Evolutionary conservation across 2,888 invertebrate species (phyloP).

Genomic region (Prosapia bicincta): DNA sequence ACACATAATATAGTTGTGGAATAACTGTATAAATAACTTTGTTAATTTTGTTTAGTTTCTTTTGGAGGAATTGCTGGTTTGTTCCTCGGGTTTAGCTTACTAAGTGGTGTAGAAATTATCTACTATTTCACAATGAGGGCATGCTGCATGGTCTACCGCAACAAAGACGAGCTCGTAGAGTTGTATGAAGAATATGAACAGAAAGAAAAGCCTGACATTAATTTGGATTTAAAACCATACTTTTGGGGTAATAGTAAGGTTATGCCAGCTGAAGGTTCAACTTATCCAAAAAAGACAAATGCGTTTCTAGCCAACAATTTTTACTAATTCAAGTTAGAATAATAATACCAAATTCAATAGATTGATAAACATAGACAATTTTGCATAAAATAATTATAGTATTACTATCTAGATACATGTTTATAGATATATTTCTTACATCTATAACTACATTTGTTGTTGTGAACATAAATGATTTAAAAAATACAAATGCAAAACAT

Average conservation of each 20-base stretch:
- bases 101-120: conserved; percentile 71
- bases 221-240: conserved; percentile 46
- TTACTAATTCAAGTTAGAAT: too few relatives aligned
- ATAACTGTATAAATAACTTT: too few relatives aligned
- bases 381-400: too few relatives aligned
- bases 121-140: conserved; percentile 74
- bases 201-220: conserved; percentile 43
- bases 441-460: too few relatives aligned
- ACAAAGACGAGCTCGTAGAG: conserved; percentile 49
- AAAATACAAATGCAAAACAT: too few relatives aligned
- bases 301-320: neutral
- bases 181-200: conserved; percentile 48
- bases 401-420: too few relatives aligned
- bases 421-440: too few relatives aligned
- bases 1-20: too few relatives aligned
- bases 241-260: conserved; percentile 36
- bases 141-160: conserved; percentile 57
- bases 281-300: neutral
- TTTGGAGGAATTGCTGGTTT: conserved; percentile 58
- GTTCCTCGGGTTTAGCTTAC: conserved; percentile 66
- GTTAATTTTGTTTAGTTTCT: conserved; percentile 53
- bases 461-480: too few relatives aligned
- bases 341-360: too few relatives aligned
- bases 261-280: neutral
- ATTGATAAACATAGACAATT: too few relatives aligned